A percentile compares a stretch with the other conserved stretches of the same genome.
Evolutionary conservation across 2,797 vertebrate species (phyloP).

Genomic region (Phoxinus dragarum): DNA sequence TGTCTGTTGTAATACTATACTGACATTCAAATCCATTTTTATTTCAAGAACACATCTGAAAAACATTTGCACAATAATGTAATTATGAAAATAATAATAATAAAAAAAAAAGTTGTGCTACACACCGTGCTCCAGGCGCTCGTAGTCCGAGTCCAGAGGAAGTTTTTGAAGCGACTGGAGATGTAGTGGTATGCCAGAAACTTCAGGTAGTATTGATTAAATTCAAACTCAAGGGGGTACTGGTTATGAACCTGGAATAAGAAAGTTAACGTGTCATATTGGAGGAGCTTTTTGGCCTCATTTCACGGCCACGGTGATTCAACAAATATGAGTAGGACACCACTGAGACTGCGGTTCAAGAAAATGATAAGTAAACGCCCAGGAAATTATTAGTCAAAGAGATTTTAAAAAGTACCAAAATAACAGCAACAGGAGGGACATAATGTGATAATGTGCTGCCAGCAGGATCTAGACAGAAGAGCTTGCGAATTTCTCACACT

Average conservation of each 20-base stretch:
- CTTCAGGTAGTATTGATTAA: constrained; percentile 98
- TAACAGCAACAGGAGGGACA: constrained; percentile 40
- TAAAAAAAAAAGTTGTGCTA: constrained; percentile 47
- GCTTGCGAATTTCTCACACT: constrained; percentile 64
- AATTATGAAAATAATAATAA: neutral
- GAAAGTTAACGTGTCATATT: constrained; percentile 44
- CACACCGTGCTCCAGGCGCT: constrained; percentile 96
- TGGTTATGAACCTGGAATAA: constrained; percentile 89
- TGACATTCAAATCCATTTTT: constrained; percentile 10
- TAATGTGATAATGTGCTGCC: constrained; percentile 67
- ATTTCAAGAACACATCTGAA: constrained; percentile 1
- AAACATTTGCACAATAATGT: constrained; percentile 33
- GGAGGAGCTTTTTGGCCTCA: constrained; percentile 11
- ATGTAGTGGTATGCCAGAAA: constrained; percentile 98
- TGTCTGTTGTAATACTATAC: neutral
- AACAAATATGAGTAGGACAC: constrained; percentile 71
- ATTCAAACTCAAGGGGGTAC: constrained; percentile 97
- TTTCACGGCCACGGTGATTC: constrained; percentile 44
- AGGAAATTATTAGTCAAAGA: constrained; percentile 71
- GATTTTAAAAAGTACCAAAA: constrained; percentile 59
- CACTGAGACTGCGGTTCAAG: constrained; percentile 63
- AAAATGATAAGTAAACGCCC: constrained; percentile 59
- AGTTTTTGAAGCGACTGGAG: constrained; percentile 98
- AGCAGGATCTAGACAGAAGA: constrained; percentile 39
- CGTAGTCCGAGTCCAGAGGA: constrained; percentile 98